phyloP scores from a whole-genome alignment of 2,113 vertebrate species.

The Alces alces region DNA sequence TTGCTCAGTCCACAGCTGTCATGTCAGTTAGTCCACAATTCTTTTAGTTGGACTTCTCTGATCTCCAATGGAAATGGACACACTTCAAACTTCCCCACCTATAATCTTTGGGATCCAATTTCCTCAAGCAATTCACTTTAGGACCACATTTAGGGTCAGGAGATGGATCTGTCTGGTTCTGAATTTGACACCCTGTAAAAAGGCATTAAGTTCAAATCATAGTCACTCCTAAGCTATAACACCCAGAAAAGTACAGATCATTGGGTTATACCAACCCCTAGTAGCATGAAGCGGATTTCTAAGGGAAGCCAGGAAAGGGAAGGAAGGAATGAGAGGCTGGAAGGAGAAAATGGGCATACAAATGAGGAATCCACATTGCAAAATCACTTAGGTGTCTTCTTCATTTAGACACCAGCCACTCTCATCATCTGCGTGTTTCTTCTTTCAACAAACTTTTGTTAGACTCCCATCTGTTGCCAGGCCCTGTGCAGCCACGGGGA shows the following conservation, averaged over 20 bases:
- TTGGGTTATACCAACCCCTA: background rate
- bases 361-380: background rate
- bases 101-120: background rate
- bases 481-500: background rate
- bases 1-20: background rate
- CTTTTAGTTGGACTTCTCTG: background rate
- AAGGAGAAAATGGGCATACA: background rate
- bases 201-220: background rate
- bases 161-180: background rate
- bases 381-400: background rate
- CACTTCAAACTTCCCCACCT: background rate
- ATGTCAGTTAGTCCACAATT: background rate
- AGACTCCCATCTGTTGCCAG: background rate
- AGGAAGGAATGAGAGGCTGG: background rate
- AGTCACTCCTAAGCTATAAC: background rate
- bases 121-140: background rate
- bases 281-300: background rate
- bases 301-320: background rate
- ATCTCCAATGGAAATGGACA: background rate
- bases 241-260: background rate
- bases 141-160: background rate
- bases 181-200: background rate
- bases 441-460: background rate
- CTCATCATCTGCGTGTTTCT: background rate
- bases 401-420: background rate